A percentile compares a stretch with the other conserved stretches of the same genome.
phyloP scores from a whole-genome alignment of 2,888 invertebrate species.

The Yponomeuta malinellus region DNA sequence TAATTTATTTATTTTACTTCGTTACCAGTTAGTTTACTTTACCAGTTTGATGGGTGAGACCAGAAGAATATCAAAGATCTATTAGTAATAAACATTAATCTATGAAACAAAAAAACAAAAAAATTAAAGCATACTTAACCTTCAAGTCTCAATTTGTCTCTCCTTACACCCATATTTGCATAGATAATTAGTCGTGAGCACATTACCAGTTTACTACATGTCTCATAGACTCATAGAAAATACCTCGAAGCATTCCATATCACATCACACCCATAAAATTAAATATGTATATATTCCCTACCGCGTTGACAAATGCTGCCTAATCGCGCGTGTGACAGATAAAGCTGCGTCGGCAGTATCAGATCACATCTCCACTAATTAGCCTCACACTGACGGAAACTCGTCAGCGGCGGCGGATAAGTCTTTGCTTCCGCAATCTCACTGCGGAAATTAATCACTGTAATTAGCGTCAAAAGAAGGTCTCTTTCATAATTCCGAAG shows the following conservation, averaged over 20 bases:
- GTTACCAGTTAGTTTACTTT: too few species aligned
- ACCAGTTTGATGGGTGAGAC: too few species aligned
- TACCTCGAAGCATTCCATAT: not conserved
- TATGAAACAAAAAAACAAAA: too few species aligned
- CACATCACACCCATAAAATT: not conserved
- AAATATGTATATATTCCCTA: not conserved
- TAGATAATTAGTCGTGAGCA: too few species aligned
- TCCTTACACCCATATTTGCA: too few species aligned
- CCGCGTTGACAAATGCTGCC: not conserved
- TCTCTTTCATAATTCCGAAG: not conserved
- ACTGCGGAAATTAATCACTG: not conserved
- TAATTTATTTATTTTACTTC: too few species aligned
- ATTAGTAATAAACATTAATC: too few species aligned
- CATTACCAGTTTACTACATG: too few species aligned
- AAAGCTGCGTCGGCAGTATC: not conserved
- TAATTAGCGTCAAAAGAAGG: not conserved
- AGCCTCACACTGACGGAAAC: not conserved
- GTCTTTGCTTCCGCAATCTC: not conserved
- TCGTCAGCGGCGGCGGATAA: not conserved
- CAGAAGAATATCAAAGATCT: too few species aligned
- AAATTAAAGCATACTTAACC: too few species aligned
- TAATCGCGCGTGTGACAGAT: constrained; percentile 4
- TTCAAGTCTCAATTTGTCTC: too few species aligned
- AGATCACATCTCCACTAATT: not conserved
- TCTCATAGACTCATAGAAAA: too few species aligned